Evolutionary conservation across 2,797 vertebrate genomes (phyloP).

Genomic region (Urocyon cinereoargenteus): DNA sequence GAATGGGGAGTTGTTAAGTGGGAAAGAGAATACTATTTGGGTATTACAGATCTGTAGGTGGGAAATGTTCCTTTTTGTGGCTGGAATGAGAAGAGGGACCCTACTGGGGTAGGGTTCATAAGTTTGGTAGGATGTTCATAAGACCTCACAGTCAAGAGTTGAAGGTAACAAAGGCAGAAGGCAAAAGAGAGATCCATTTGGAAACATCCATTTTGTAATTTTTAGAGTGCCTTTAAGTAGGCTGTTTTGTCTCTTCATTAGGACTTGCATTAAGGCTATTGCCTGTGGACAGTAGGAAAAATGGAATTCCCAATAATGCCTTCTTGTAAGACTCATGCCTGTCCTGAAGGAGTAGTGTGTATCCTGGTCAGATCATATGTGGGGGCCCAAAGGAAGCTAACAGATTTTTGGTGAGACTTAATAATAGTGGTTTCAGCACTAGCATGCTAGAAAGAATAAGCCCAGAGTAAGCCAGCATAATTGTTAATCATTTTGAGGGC

Average conservation of each 20-base stretch:
- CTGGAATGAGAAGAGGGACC: not conserved
- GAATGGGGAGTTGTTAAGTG: not conserved
- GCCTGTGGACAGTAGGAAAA: not conserved
- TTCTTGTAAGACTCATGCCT: not conserved
- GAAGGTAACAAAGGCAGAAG: not conserved
- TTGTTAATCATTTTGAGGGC: not conserved
- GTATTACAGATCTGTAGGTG: not conserved
- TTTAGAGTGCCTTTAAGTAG: not conserved
- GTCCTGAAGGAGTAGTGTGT: not conserved
- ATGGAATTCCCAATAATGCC: not conserved
- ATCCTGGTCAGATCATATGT: not conserved
- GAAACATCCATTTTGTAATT: not conserved
- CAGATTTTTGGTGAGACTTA: not conserved
- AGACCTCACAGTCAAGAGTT: not conserved
- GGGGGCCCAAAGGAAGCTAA: not conserved
- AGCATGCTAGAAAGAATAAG: not conserved
- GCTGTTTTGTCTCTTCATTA: not conserved
- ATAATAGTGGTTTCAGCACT: not conserved
- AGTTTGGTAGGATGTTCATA: not conserved
- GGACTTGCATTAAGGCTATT: not conserved
- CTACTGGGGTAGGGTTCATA: not conserved
- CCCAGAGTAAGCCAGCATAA: not conserved
- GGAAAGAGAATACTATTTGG: not conserved
- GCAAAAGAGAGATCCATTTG: not conserved
- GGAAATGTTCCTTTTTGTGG: not conserved